phyloP scores from a whole-genome alignment of 2,888 invertebrate species.

The Drosophila greeni region DNA sequence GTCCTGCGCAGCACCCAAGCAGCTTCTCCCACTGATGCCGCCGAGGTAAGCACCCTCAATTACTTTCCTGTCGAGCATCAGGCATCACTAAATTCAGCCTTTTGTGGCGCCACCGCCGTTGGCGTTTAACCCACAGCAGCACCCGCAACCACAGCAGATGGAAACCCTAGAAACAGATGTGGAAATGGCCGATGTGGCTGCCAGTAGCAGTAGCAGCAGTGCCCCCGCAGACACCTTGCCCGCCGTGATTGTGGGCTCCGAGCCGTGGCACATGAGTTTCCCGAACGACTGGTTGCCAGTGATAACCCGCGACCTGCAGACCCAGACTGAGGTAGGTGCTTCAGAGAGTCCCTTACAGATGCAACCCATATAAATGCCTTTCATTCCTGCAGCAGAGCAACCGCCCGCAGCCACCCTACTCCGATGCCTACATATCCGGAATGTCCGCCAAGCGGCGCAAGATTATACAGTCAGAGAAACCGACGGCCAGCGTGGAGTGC shows the following conservation, averaged over 20 bases:
- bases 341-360: not conserved
- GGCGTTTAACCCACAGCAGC: slow-evolving; percentile 46
- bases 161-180: slow-evolving; percentile 80
- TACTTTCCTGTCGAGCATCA: no score
- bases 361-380: no score
- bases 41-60: slow-evolving; percentile 4
- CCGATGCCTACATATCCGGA: slow-evolving; percentile 93
- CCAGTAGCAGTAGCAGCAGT: slow-evolving; percentile 37
- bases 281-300: slow-evolving; percentile 92
- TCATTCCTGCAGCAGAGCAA: slow-evolving; percentile 45
- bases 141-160: slow-evolving; percentile 34
- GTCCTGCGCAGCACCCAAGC: slow-evolving; percentile 60
- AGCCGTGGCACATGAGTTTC: slow-evolving; percentile 83
- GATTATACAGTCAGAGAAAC: slow-evolving; percentile 80
- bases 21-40: slow-evolving; percentile 26
- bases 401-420: slow-evolving; percentile 82
- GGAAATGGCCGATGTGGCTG: slow-evolving; percentile 70
- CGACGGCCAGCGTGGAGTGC: slow-evolving; percentile 73
- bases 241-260: slow-evolving; percentile 81
- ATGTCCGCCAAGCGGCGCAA: slow-evolving; percentile 94
- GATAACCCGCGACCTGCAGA: slow-evolving; percentile 87
- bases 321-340: slow-evolving; percentile 81
- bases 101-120: slow-evolving; percentile 49
- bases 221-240: slow-evolving; percentile 75
- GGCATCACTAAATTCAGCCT: slow-evolving; percentile 34